These are phyloP conservation scores for Chaetodon trifasciatus DNA, from an alignment of 2,797 vertebrate genomes.

Conservation along the genomic window DNA sequence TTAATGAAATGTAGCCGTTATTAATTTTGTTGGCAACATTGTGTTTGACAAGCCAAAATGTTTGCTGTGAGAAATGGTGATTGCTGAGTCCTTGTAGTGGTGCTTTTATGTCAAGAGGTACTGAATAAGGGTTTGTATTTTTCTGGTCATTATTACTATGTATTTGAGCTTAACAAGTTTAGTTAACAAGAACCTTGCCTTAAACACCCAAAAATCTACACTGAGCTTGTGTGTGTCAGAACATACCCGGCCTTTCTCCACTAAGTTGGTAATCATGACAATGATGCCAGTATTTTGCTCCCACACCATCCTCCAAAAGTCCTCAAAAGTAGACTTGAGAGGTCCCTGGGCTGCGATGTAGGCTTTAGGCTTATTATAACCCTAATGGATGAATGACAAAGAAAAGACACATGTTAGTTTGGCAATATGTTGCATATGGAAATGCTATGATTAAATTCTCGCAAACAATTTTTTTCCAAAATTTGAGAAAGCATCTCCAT, in stretches of 20 bases:
- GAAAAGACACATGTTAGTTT: not conserved
- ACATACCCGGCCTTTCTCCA: constrained; percentile 96
- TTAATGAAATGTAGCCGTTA: not conserved
- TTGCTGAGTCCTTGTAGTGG: not conserved
- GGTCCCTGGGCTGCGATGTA: constrained; percentile 96
- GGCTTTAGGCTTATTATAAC: constrained; percentile 95
- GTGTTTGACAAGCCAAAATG: not conserved
- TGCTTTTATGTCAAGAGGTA: not conserved
- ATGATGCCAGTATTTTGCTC: constrained; percentile 95
- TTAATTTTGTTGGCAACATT: not conserved
- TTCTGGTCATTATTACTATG: not conserved
- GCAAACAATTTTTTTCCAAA: not conserved
- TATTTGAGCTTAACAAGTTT: not conserved
- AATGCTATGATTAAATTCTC: not conserved
- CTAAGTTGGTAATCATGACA: constrained; percentile 97
- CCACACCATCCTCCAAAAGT: constrained; percentile 98
- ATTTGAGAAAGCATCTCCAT: not conserved
- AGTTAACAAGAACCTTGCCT: not conserved
- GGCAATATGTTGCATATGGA: not conserved
- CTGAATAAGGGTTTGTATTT: not conserved
- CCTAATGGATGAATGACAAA: constrained; percentile 78
- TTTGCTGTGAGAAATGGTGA: not conserved
- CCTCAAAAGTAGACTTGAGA: constrained; percentile 95
- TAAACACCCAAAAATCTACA: not conserved
- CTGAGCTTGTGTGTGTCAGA: not conserved